phyloP scores from a whole-genome alignment of 1,140 invertebrate species.

The Zophobas atratus region DNA sequence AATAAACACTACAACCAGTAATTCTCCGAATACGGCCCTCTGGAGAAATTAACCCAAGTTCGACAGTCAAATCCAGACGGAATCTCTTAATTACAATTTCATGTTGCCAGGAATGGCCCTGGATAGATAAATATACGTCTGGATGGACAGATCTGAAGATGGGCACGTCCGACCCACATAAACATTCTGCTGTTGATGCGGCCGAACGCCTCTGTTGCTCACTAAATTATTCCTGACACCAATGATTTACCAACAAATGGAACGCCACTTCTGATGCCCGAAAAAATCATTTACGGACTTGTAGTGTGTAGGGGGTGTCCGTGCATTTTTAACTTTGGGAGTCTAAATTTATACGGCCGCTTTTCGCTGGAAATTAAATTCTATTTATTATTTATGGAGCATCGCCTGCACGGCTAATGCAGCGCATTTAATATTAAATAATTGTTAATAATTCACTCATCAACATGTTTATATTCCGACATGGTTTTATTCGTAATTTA shows the following conservation, averaged over 20 bases:
- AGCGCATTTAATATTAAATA: constrained; percentile 11
- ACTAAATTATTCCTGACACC: constrained; percentile 32
- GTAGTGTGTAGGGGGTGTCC: background rate
- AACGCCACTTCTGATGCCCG: constrained; percentile 13
- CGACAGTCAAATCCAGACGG: constrained; percentile 55
- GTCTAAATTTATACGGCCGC: constrained; percentile 15
- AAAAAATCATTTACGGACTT: background rate
- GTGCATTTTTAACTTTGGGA: background rate
- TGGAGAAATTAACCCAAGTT: constrained; percentile 57
- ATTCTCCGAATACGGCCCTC: constrained; percentile 52
- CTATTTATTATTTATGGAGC: constrained; percentile 9
- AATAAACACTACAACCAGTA: constrained; percentile 52
- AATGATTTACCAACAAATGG: constrained; percentile 34
- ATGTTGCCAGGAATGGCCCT: constrained; percentile 49
- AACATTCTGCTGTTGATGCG: constrained; percentile 41
- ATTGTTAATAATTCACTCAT: constrained; percentile 17
- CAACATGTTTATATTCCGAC: background rate
- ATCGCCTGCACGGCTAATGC: constrained; percentile 23
- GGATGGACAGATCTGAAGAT: constrained; percentile 43
- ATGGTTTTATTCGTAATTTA: background rate
- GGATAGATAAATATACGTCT: constrained; percentile 53
- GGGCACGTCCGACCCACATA: constrained; percentile 45
- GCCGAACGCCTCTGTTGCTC: constrained; percentile 23
- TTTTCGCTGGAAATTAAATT: constrained; percentile 17
- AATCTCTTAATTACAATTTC: constrained; percentile 56